Evolutionary conservation across 2,113 vertebrate genomes (phyloP).

Genomic region (Dendropsophus ebraccatus): DNA sequence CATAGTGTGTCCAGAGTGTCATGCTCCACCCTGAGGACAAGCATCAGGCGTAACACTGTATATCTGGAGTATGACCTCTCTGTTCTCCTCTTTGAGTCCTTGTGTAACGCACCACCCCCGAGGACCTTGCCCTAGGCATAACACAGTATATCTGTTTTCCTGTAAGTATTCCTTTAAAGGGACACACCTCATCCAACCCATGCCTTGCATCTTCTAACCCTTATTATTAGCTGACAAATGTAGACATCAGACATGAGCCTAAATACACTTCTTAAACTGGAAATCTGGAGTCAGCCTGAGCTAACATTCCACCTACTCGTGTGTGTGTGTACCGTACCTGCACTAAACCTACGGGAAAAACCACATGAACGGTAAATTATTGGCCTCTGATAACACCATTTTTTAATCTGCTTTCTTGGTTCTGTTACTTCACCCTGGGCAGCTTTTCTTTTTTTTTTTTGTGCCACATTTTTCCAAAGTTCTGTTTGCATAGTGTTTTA

Average conservation of each 20-base stretch:
- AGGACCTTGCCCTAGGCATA: too few relatives aligned
- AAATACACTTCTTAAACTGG: not conserved
- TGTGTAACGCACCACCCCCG: too few relatives aligned
- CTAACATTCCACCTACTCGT: not conserved
- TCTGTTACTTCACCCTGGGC: slow-evolving; percentile 51
- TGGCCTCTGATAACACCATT: slow-evolving; percentile 58
- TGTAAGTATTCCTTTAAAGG: not conserved
- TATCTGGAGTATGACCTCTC: too few relatives aligned
- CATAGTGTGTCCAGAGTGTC: too few relatives aligned
- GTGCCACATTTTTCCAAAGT: slow-evolving; percentile 65
- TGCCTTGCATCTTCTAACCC: not conserved
- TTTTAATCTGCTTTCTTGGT: slow-evolving; percentile 47
- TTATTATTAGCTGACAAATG: not conserved
- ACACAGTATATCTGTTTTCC: not conserved
- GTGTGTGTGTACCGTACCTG: not conserved
- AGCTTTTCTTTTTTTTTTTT: too few relatives aligned
- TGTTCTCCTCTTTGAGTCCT: too few relatives aligned
- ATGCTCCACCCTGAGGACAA: too few relatives aligned
- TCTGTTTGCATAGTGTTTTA: slow-evolving; percentile 72
- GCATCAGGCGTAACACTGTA: too few relatives aligned
- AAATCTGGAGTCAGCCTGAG: not conserved
- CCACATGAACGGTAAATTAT: slow-evolving; percentile 14
- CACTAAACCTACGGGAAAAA: not conserved
- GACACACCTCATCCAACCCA: not conserved
- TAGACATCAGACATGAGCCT: not conserved